Evolutionary conservation across 2,797 vertebrate species (phyloP).

Genomic region (Brachyrhaphis roseni): DNA sequence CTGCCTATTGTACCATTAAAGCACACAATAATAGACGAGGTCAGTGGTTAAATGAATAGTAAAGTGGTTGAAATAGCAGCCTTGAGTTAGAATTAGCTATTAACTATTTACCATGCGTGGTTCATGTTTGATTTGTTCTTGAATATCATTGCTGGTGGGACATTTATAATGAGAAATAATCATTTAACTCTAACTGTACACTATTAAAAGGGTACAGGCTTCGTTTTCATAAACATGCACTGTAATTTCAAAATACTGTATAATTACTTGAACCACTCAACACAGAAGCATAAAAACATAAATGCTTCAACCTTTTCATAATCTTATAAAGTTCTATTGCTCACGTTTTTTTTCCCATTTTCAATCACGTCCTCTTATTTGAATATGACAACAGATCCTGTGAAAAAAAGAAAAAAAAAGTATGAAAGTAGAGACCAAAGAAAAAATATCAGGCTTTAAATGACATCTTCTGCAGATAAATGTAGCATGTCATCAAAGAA

Average conservation of each 20-base stretch:
- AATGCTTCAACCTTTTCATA: not conserved
- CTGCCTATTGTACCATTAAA: constrained; percentile 37
- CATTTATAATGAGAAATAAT: not conserved
- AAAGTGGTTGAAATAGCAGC: constrained; percentile 18
- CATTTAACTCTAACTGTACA: not conserved
- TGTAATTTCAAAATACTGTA: not conserved
- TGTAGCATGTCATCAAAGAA: too few species aligned
- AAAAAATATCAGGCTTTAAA: not conserved
- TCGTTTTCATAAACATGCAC: not conserved
- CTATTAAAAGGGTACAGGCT: constrained; percentile 1
- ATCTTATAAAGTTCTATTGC: not conserved
- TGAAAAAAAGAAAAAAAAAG: not conserved
- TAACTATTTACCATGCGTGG: constrained; percentile 25
- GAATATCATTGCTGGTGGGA: not conserved
- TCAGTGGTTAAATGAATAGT: constrained; percentile 34
- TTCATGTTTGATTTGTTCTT: constrained; percentile 13
- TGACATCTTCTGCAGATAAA: not conserved
- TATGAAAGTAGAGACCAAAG: not conserved
- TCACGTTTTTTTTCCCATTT: not conserved
- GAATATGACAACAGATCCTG: not conserved
- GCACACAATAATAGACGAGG: constrained; percentile 15
- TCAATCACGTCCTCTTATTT: not conserved
- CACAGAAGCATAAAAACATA: not conserved
- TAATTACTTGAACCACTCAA: not conserved
- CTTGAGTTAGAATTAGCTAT: constrained; percentile 8